Evolutionary conservation across 2,888 invertebrate genomes (phyloP).

Genomic region (Clitarchus hookeri): DNA sequence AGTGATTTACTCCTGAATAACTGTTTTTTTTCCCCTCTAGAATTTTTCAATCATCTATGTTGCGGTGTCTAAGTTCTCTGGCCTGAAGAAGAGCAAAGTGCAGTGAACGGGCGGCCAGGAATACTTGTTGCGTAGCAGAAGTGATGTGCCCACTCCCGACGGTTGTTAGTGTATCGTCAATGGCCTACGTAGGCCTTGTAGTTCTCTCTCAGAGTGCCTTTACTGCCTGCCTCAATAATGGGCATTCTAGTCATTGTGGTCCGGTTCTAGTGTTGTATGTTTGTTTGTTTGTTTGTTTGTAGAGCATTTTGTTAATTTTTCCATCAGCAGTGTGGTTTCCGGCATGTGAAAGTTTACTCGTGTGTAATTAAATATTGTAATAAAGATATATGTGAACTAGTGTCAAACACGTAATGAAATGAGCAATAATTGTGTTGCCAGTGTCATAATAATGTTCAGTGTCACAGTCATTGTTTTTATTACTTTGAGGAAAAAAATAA

Average conservation of each 20-base stretch:
- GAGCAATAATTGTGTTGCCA: not conserved
- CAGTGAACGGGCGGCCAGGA: not conserved
- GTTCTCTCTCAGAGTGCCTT: constrained; percentile 6
- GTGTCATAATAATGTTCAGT: not conserved
- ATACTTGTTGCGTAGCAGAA: not conserved
- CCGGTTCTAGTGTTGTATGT: not conserved
- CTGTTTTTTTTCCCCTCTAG: constrained; percentile 23
- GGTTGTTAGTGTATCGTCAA: too few relatives aligned
- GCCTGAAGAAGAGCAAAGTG: constrained; percentile 25
- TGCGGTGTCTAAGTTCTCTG: constrained; percentile 27
- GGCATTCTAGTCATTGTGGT: constrained; percentile 1
- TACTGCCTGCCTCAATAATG: not conserved
- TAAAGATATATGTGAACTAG: not conserved
- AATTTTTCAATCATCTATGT: constrained; percentile 29
- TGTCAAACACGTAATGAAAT: not conserved
- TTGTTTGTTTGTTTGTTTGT: not conserved
- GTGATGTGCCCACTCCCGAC: not conserved
- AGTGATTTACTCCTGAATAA: too few relatives aligned
- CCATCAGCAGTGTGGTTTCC: not conserved
- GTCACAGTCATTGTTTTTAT: too few relatives aligned
- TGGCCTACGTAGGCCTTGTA: not conserved
- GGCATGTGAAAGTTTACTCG: not conserved
- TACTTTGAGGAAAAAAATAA: too few relatives aligned
- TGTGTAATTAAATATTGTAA: not conserved
- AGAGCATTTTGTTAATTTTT: constrained; percentile 22